Base-by-base conservation (phyloP, 2,888 invertebrate genomes). In the Drosophila multiciliata region DNA sequence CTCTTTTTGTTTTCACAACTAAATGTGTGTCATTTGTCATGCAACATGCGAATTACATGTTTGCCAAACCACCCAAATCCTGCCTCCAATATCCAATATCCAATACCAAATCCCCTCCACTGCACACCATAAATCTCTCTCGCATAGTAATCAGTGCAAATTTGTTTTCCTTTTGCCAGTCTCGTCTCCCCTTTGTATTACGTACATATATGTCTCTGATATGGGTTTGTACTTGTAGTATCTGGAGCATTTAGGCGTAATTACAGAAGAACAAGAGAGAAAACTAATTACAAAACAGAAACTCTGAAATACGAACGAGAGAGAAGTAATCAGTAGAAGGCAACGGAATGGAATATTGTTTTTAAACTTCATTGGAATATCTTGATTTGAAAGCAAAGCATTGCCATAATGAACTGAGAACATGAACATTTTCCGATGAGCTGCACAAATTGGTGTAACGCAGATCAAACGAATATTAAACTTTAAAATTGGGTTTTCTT, bases 11-110 rank as follows among this genome's bases (percentile, higher is more conserved):
- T 54, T 20, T 26, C 26, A 36, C 23, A 26, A 35, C 70, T 54
- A 75, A 75, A 67, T 62, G 62, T 66, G 62, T 75, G 78, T 75
- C 71, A 78, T 78, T 80, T 71, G 80, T 75, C 80, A 75, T 65
- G n/a, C 29, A 64, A 64, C 60, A 70, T 66, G 59, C 50, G 69
- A 65, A 68, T 68, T 65, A 78, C 58, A 68, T 59, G 62, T 53
- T 35, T 35, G 48, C 45, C 68, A 45, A 26, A 20, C 49, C 48
- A 50, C 35, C 54, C 40, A 57, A 2, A 8, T 15, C 8, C 45
- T 8, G 23, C 15, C 15, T 23, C 45, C 42, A 50, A 36, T 36
- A 54, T 38, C 26, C 38, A 15, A n/a, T 20, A 2, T 1, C 32
- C 6, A 17, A 49, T 17, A 17, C n/a, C 7, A n/a, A 40, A 7